These are phyloP conservation scores for Paralichthys olivaceus DNA, from an alignment of 2,113 vertebrate genomes.

Conservation along the genomic window DNA sequence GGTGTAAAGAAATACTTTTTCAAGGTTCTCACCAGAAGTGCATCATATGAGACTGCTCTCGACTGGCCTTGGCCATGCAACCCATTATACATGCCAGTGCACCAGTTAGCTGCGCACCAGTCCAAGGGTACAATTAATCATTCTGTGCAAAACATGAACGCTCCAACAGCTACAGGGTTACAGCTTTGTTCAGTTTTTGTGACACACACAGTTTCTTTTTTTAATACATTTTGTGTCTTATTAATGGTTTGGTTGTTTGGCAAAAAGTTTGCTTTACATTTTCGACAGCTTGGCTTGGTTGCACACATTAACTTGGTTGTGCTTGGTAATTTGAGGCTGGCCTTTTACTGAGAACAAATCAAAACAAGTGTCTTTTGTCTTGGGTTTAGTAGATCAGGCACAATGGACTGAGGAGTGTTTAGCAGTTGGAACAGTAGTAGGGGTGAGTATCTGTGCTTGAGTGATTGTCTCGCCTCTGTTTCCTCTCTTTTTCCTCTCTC, in stretches of 20 bases:
- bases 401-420: constrained; percentile 62
- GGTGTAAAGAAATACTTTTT: constrained; percentile 43
- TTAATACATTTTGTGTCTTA: constrained; percentile 4
- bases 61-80: constrained; percentile 57
- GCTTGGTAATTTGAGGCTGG: constrained; percentile 66
- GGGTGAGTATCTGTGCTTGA: constrained; percentile 55
- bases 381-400: constrained; percentile 73
- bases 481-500: constrained; percentile 11
- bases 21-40: constrained; percentile 49
- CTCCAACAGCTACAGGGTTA: constrained; percentile 14
- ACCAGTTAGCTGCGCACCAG: constrained; percentile 48
- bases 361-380: constrained; percentile 77
- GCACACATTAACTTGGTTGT: constrained; percentile 47
- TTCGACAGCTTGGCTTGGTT: constrained; percentile 51
- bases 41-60: constrained; percentile 56
- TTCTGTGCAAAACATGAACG: constrained; percentile 3
- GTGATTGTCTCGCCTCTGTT: not conserved
- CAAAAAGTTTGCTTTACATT: constrained; percentile 10
- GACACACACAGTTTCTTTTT: constrained; percentile 5
- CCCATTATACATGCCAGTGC: constrained; percentile 46
- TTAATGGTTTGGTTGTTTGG: constrained; percentile 28
- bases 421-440: constrained; percentile 58
- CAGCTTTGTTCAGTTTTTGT: constrained; percentile 33
- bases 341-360: constrained; percentile 73
- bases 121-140: constrained; percentile 39